Conservation (phyloP, 2,797 vertebrate species). For the Pipistrellus pygmaeus region DNA sequence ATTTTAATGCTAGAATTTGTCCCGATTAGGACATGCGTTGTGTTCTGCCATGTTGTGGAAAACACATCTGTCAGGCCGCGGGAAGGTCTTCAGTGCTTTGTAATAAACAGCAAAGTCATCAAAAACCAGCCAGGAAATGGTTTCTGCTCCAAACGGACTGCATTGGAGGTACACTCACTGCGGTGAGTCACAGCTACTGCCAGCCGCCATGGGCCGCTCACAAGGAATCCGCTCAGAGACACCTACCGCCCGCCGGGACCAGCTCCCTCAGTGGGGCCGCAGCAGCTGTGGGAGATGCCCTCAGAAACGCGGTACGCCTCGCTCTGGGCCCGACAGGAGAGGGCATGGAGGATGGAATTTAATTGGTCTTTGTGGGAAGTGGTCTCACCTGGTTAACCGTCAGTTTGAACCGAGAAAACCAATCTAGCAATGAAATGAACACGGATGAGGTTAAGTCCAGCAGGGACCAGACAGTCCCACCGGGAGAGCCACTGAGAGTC, state of each 20-base stretch:
- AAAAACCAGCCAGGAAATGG: neutral
- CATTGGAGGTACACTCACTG: neutral
- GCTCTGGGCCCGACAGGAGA: neutral
- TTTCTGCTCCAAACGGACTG: neutral
- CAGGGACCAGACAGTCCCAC: neutral
- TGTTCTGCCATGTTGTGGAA: neutral
- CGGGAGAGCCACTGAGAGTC: neutral
- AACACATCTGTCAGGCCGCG: neutral
- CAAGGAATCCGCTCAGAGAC: neutral
- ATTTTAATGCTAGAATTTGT: neutral
- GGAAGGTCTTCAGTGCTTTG: neutral
- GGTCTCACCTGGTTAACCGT: neutral
- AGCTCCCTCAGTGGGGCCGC: rapidly evolving
- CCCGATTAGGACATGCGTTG: neutral
- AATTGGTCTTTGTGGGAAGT: neutral
- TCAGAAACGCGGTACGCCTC: neutral
- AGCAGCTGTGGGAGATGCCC: neutral
- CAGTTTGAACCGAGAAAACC: neutral
- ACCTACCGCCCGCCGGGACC: neutral
- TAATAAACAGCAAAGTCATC: neutral
- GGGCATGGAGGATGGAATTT: neutral
- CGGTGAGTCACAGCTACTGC: neutral
- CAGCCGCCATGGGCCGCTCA: rapidly evolving
- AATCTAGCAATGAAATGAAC: neutral
- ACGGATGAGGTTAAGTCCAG: neutral